These are phyloP conservation scores for Nomada goodeniana DNA, from an alignment of 2,888 invertebrate genomes.

Conservation along the genomic window DNA sequence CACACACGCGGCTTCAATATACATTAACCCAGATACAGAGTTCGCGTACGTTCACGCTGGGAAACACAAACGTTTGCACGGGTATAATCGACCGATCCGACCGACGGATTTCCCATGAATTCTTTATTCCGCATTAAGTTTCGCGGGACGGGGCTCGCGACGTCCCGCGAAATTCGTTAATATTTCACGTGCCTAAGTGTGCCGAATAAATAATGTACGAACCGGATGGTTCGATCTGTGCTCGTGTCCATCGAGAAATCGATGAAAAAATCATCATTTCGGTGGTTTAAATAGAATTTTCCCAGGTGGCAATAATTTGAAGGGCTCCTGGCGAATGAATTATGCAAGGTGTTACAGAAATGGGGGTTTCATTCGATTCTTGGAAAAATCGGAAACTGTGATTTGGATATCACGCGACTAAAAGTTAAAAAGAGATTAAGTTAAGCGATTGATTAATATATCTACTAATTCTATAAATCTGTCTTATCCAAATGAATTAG, in stretches of 20 bases:
- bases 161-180: constrained; percentile 24
- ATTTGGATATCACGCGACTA: no score
- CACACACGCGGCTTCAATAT: constrained; percentile 24
- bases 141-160: constrained; percentile 1
- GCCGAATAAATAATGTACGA: constrained; percentile 18
- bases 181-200: constrained; percentile 8
- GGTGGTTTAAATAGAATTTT: no score
- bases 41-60: constrained; percentile 57
- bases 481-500: no score
- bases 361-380: no score
- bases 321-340: no score
- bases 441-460: no score
- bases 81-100: constrained; percentile 66
- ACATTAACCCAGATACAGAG: constrained; percentile 69
- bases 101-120: constrained; percentile 64
- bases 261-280: background rate
- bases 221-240: background rate
- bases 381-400: no score
- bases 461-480: no score
- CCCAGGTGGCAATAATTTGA: no score
- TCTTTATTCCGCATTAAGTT: constrained; percentile 55
- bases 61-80: constrained; percentile 68
- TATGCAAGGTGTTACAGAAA: no score
- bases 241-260: background rate
- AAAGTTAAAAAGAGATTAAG: no score